Conservation (phyloP, 2,888 invertebrate genomes). For the Polymixis flavicincta region DNA sequence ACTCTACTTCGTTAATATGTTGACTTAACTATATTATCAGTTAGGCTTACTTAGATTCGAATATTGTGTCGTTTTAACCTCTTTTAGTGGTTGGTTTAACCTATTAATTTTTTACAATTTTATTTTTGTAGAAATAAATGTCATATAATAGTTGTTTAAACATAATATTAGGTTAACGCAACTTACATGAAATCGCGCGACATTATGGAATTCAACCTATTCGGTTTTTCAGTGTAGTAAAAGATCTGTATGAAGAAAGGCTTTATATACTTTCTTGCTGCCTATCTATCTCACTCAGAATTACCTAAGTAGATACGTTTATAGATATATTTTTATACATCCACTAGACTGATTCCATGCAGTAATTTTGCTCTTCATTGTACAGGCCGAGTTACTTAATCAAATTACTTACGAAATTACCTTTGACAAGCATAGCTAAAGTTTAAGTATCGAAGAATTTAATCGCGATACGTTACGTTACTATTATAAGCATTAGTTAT, state of each 20-base stretch:
- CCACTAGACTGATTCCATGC: background rate
- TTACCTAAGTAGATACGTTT: background rate
- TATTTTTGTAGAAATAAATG: no score
- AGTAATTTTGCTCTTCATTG: background rate
- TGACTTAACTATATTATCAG: no score
- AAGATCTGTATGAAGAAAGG: background rate
- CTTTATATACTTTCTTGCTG: background rate
- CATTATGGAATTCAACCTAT: no score
- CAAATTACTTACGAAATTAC: background rate
- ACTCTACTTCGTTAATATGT: no score
- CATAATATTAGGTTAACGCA: no score
- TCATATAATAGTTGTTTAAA: no score
- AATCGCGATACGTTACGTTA: conserved; percentile 6
- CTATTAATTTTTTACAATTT: no score
- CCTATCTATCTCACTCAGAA: background rate
- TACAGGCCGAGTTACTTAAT: background rate
- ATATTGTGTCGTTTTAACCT: no score
- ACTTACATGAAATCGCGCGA: no score
- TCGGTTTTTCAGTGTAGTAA: no score
- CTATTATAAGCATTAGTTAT: background rate
- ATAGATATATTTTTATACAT: background rate
- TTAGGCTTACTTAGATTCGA: no score
- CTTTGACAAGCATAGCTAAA: conserved; percentile 6
- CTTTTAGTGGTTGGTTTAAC: no score
- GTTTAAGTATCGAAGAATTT: background rate